Evolutionary conservation across 2,113 vertebrate species (phyloP), one percentile per base, ranked within the genome.

Genomic region (Ctenomys sociabilis): DNA sequence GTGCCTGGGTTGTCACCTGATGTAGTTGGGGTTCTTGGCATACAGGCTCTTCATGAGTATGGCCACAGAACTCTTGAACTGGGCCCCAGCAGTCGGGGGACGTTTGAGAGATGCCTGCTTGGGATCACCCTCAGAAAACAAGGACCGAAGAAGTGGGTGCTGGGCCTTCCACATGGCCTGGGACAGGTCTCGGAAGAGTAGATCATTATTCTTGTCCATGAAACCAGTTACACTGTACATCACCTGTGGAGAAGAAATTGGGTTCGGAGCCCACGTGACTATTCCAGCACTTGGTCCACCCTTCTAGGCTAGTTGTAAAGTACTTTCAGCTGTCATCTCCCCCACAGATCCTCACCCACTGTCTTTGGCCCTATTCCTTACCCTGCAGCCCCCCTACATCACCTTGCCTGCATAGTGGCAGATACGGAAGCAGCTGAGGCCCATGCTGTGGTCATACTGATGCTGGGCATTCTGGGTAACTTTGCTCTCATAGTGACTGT

Each of bases 391-490:
- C 0, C 0, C 0, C 1, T 3, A 28, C 1, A 28, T 61, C 93
- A 99, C 99, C 98, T 99, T 99, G 97, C 99, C 99, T 0, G 99
- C 99, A 5, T 99, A 99, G 97, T 99, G 99, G 93, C 97, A 97
- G 96, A 99, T 98, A 63, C 98, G 99, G 98, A 99, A 99, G 98
- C 97, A 98, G 28, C 64, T 95, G 1, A 91, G 32, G 0, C 88
- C 81, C 97, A 99, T 97, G 93, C 96, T 98, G 88, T 32, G 0
- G 7, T 99, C 99, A 32, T 91, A 98, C 64, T 98, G n/a, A 0
- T 0, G 98, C 91, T 96, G 98, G 14, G 98, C 97, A 0, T 98
- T 99, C 98, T 98, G 98, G 0, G 98, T 98, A 84, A 98, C 97
- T 90, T 97, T 98, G 97, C 99, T 99, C 97, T 99, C 98, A 0